Evolutionary conservation across 2,113 vertebrate genomes (phyloP), one percentile per base, ranked within the genome.

Genomic region (Brachyhypopomus gauderio): DNA sequence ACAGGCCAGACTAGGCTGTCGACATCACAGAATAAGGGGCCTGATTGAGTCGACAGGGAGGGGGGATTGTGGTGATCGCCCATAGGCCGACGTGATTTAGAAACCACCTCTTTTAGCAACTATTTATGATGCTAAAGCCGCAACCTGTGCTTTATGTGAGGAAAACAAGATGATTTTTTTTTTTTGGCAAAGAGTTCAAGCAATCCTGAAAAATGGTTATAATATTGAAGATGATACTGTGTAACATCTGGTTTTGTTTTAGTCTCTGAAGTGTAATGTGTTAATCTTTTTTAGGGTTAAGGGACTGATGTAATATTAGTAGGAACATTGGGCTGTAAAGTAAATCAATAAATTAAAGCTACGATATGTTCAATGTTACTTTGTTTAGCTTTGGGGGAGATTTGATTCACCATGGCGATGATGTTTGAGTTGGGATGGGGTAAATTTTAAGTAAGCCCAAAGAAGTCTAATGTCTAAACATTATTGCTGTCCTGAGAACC

Each of bases 401-500:
- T 27, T 9, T 23, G 7, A 19, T 11, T 5, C 1, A n/a, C 56
- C 27, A 36, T 19, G 20, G 30, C 5, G 2, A 69, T 25, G 34
- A 77, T 8, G 17, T 0, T 48, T 63, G 41, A 34, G 3, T 66
- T 22, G 8, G 19, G 19, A 60, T n/a, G 58, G n/a, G 8, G 1
- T n/a, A 60, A n/a, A 22, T 60, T 60, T 60, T 19, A 60, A 60
- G 25, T n/a, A 3, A 22, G n/a, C 30, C 25, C 36, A n/a, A 7
- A 38, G 20, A 20, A 22, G 45, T 12, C 12, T 34, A 25, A n/a
- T 71, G 25, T 23, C 72, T 69, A 11, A 27, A 75, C 56, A 22
- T 58, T 72, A 4, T 22, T 14, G 62, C 22, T 82, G 77, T 77
- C n/a, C 36, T 60, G 27, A 34, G 80, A 80, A 83, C 48, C 72